Evolutionary conservation across 2,113 vertebrate species (phyloP).

Genomic region (Proteles cristata): DNA sequence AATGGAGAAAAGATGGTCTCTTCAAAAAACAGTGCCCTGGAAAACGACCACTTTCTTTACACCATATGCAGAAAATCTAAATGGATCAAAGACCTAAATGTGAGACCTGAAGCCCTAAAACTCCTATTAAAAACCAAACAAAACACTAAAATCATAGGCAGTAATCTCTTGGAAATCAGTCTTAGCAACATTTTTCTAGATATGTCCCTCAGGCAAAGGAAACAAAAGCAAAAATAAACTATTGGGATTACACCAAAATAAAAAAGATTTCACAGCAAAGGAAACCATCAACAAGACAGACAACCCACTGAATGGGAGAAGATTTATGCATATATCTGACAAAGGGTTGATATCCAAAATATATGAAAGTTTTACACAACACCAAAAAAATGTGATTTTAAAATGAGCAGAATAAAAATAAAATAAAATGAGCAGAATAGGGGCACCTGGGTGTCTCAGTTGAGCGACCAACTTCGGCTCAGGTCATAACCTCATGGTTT

Average conservation of each 20-base stretch:
- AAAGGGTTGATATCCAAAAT: background rate
- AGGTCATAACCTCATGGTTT: too few relatives aligned
- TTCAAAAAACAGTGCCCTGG: background rate
- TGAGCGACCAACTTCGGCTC: too few relatives aligned
- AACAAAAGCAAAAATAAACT: background rate
- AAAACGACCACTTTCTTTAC: background rate
- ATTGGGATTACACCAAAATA: background rate
- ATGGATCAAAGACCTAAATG: background rate
- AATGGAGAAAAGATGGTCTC: background rate
- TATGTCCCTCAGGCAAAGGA: background rate
- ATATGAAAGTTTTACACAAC: background rate
- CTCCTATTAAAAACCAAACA: background rate
- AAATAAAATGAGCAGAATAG: background rate
- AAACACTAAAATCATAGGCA: background rate
- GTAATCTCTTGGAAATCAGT: background rate
- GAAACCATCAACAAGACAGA: background rate
- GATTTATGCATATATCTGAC: background rate
- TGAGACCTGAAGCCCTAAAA: background rate
- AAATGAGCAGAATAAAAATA: background rate
- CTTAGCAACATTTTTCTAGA: background rate
- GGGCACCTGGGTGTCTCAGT: too few relatives aligned
- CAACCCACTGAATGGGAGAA: background rate
- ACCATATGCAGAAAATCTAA: background rate
- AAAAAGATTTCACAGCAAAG: background rate
- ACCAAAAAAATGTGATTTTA: background rate